Evolutionary conservation across 2,797 vertebrate species (phyloP).

Genomic region (Podarcis siculus): DNA sequence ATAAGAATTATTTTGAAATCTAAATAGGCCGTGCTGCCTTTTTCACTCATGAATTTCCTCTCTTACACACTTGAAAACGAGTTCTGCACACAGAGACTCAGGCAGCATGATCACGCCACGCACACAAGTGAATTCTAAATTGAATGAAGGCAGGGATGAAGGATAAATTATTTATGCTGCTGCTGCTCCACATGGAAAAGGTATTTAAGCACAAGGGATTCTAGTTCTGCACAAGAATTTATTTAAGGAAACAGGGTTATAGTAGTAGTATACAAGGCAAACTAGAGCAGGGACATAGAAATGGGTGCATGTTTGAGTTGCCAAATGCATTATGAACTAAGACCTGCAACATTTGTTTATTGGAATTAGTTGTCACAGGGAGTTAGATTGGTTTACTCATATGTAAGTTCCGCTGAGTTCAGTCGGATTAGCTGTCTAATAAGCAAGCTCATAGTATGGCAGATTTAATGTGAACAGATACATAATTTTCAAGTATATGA

Average conservation of each 20-base stretch:
- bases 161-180: not conserved
- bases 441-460: not conserved
- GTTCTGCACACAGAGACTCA: not conserved
- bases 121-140: not conserved
- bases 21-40: not conserved
- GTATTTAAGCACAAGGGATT: not conserved
- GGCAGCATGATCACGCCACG: conserved; percentile 4
- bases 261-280: not conserved
- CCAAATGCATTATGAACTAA: not conserved
- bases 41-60: not conserved
- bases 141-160: not conserved
- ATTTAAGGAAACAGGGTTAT: conserved; percentile 10
- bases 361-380: not conserved
- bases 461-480: not conserved
- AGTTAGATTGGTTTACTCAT: not conserved
- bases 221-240: conserved; percentile 1
- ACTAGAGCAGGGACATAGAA: fast-evolving
- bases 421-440: not conserved
- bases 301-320: not conserved
- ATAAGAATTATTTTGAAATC: not conserved
- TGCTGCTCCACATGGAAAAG: not conserved
- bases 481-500: not conserved
- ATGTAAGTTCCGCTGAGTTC: not conserved
- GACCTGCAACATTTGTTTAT: conserved; percentile 30
- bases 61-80: not conserved